phyloP scores from a whole-genome alignment of 2,113 vertebrate species.

The Hipposideros armiger region DNA sequence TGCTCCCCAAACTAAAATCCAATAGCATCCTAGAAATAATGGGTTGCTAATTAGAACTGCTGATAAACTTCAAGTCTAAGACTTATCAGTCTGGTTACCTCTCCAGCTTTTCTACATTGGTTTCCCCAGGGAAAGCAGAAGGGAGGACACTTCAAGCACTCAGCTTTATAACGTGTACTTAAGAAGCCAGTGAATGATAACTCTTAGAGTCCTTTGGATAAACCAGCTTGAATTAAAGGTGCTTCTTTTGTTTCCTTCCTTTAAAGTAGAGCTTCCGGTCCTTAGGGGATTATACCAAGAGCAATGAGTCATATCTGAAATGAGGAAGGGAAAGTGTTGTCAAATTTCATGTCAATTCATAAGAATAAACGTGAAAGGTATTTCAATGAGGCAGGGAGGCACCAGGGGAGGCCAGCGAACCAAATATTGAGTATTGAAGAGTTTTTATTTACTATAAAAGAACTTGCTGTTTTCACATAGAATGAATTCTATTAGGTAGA shows the following conservation, averaged over 20 bases:
- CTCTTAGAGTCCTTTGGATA: slow-evolving; percentile 56
- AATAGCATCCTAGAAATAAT: slow-evolving; percentile 60
- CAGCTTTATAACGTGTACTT: slow-evolving; percentile 23
- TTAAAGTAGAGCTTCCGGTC: slow-evolving; percentile 56
- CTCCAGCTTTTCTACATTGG: slow-evolving; percentile 20
- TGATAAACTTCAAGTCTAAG: slow-evolving; percentile 66
- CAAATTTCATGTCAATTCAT: slow-evolving; percentile 71
- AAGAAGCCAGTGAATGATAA: slow-evolving; percentile 44
- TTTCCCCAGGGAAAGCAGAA: slow-evolving; percentile 50
- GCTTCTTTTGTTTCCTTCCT: slow-evolving; percentile 14
- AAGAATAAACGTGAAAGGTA: neutral
- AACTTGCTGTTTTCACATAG: neutral
- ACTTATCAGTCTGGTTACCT: neutral
- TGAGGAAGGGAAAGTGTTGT: slow-evolving; percentile 68
- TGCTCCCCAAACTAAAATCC: slow-evolving; percentile 57
- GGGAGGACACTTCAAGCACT: slow-evolving; percentile 26
- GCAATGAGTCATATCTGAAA: slow-evolving; percentile 76
- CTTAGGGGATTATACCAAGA: slow-evolving; percentile 47
- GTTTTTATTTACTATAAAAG: neutral
- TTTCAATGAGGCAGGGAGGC: neutral
- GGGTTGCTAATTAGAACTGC: slow-evolving; percentile 33
- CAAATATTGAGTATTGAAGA: neutral
- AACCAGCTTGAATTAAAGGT: slow-evolving; percentile 58
- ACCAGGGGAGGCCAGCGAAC: neutral
- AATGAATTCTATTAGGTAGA: neutral